Base-by-base conservation (phyloP, 2,888 invertebrate genomes). In the Alentia gelatinosa region DNA sequence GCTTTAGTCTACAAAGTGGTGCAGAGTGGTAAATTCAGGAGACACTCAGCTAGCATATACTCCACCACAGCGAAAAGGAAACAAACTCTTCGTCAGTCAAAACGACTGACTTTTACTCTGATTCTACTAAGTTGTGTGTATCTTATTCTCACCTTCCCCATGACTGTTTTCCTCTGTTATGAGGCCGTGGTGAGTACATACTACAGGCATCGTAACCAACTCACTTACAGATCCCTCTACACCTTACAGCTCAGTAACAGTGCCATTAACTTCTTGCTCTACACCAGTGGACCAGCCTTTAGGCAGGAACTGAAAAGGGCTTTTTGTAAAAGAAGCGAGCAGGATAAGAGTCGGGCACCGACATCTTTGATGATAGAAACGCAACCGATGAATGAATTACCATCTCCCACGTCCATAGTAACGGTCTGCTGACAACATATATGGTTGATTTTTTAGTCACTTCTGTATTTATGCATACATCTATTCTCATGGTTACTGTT, bases 211-310 rank as follows among this genome's bases (percentile, higher is more conserved):
- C 1, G 86, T 86, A 12, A 1, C 37, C 19, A 30, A 33, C 33
- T 47, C 1, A 42, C 47, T 30, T 86, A n/a, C 86, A 23, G 86
- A 19, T 42, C 86, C 26, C 19, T 47, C 47, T 86, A 86, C 86
- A 26, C 35, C 5, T 30, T 86, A 19, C 86, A 86, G 19, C 35
- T 86, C 26, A 86, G n/a, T 47, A 86, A 86, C 47, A 86, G 86
- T 47, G 86, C 86, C 15, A 15, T 86, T 33, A 86, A 86, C 50
- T 86, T 86, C 30, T 9, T 86, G 33, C 33, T 86, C 7, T 86
- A 86, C 35, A 33, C 35, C 1, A 86, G 86, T 47, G 86, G 86
- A 15, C 86, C 86, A 9, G 47, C 19, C 35, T 86, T 86, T 30
- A 42, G 86, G 47, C 15, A 42, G 35, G 86, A 86, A 33, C 50